These are phyloP conservation scores for Caenorhabditis angaria DNA, from an alignment of 2,888 invertebrate genomes.

Conservation along the genomic window DNA sequence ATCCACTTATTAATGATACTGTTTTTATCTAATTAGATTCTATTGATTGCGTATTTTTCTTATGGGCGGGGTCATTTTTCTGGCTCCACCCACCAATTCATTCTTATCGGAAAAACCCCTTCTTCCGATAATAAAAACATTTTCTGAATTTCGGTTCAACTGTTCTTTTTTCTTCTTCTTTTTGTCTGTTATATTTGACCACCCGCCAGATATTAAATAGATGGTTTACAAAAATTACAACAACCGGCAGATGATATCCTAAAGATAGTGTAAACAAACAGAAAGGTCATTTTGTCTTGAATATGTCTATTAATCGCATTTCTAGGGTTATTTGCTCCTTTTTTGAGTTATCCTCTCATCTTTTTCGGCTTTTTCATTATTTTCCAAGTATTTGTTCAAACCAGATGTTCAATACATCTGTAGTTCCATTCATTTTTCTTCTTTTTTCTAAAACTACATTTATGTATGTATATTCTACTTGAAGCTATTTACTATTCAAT, in stretches of 20 bases:
- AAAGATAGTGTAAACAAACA: slow-evolving; percentile 1
- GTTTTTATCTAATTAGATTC: too few relatives aligned
- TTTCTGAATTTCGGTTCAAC: too few relatives aligned
- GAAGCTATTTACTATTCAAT: neutral
- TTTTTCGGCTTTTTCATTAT: neutral
- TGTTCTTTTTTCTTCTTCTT: too few relatives aligned
- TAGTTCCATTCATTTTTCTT: neutral
- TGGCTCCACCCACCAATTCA: too few relatives aligned
- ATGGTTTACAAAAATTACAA: neutral
- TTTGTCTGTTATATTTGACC: too few relatives aligned
- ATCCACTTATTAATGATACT: too few relatives aligned
- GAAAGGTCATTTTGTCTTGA: slow-evolving; percentile 4
- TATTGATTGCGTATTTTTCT: too few relatives aligned
- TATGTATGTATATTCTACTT: neutral
- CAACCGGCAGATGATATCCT: neutral
- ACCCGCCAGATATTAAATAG: neutral
- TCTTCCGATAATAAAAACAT: too few relatives aligned
- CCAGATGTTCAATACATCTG: slow-evolving; percentile 1
- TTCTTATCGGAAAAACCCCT: too few relatives aligned
- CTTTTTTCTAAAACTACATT: neutral
- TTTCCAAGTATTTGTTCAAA: neutral
- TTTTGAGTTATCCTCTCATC: neutral
- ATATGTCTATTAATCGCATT: neutral
- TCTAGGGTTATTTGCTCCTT: neutral
- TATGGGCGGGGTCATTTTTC: too few relatives aligned